Conservation (phyloP, 2,797 vertebrate species). For the Chaetodon trifasciatus region DNA sequence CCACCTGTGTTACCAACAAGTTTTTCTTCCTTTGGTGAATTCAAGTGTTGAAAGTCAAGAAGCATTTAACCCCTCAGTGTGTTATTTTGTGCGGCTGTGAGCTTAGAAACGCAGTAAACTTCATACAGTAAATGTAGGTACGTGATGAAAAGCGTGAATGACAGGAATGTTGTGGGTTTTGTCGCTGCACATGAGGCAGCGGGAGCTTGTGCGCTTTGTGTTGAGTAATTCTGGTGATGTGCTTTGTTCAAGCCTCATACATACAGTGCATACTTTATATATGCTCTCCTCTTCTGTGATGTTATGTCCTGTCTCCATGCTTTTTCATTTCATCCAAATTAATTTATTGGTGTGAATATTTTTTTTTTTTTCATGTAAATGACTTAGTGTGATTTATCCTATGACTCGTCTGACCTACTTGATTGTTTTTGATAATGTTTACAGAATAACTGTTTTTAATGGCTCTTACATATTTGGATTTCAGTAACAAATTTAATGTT, state of each 20-base stretch:
- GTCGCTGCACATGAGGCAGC: constrained; percentile 19
- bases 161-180: constrained; percentile 4
- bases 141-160: not conserved
- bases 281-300: constrained; percentile 30
- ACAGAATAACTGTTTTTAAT: constrained; percentile 58
- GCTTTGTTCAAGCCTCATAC: constrained; percentile 41
- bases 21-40: not conserved
- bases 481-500: constrained; percentile 45
- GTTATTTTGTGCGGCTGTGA: constrained; percentile 31
- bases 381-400: constrained; percentile 51
- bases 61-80: constrained; percentile 45
- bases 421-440: constrained; percentile 71
- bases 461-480: constrained; percentile 47
- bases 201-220: constrained; percentile 39
- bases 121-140: constrained; percentile 10
- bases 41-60: constrained; percentile 2
- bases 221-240: constrained; percentile 45
- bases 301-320: constrained; percentile 26
- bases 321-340: constrained; percentile 53
- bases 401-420: constrained; percentile 51
- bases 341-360: constrained; percentile 74
- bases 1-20: constrained; percentile 12
- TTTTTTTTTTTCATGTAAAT: constrained; percentile 44
- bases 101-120: constrained; percentile 25
- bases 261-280: constrained; percentile 14